phyloP scores from a whole-genome alignment of 2,113 vertebrate species.

The Cacatua alba region DNA sequence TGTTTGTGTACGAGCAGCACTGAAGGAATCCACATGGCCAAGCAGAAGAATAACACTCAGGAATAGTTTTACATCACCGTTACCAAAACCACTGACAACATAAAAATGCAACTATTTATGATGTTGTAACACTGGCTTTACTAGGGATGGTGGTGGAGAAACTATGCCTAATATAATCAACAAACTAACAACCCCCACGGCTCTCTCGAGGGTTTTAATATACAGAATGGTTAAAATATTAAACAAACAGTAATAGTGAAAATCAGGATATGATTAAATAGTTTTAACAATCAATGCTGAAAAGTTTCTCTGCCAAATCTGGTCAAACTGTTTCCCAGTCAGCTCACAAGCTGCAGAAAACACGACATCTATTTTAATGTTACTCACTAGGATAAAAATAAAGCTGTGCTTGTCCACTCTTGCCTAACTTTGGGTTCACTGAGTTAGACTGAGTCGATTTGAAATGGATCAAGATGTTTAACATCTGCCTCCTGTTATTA shows the following conservation, averaged over 20 bases:
- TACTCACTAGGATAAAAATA: slow-evolving; percentile 61
- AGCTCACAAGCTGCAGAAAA: slow-evolving; percentile 55
- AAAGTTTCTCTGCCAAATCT: slow-evolving; percentile 20
- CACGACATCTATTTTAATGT: slow-evolving; percentile 56
- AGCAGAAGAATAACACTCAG: not conserved
- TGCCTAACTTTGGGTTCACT: slow-evolving; percentile 50
- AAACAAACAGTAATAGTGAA: slow-evolving; percentile 20
- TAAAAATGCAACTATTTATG: slow-evolving; percentile 51
- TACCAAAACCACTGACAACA: not conserved
- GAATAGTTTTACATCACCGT: slow-evolving; percentile 26
- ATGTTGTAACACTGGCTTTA: slow-evolving; percentile 20
- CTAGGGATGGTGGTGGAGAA: not conserved
- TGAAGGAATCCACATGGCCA: slow-evolving; percentile 28
- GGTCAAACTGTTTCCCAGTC: slow-evolving; percentile 22
- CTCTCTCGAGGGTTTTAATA: slow-evolving; percentile 22
- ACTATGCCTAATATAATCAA: slow-evolving; percentile 15
- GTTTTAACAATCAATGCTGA: not conserved
- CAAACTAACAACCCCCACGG: not conserved
- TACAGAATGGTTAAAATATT: slow-evolving; percentile 23
- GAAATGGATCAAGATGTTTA: slow-evolving; percentile 76
- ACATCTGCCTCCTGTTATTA: slow-evolving; percentile 78
- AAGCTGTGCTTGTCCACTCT: slow-evolving; percentile 60
- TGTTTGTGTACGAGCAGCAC: slow-evolving; percentile 30
- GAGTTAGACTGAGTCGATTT: slow-evolving; percentile 52
- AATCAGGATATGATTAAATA: slow-evolving; percentile 30